phyloP scores from a whole-genome alignment of 2,888 invertebrate species.

The Caenorhabditis doughertyi region DNA sequence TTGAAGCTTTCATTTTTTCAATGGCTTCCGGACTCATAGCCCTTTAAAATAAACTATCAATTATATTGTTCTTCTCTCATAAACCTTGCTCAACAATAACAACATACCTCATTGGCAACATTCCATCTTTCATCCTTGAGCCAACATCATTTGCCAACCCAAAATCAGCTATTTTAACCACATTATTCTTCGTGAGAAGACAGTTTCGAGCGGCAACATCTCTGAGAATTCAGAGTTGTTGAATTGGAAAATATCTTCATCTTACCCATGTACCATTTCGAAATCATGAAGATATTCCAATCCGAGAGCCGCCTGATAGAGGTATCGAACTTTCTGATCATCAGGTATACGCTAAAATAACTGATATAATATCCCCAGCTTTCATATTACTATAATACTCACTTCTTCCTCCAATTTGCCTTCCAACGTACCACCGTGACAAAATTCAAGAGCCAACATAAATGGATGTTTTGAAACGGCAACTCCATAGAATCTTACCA shows the following conservation, averaged over 20 bases:
- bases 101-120: neutral
- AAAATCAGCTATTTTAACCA: constrained; percentile 30
- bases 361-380: neutral
- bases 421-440: constrained; percentile 8
- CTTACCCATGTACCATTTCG: constrained; percentile 31
- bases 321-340: constrained; percentile 10
- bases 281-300: constrained; percentile 22
- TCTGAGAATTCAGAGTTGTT: neutral
- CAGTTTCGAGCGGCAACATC: constrained; percentile 38
- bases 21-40: constrained; percentile 22
- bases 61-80: no score
- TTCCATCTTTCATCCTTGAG: neutral
- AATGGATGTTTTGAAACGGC: constrained; percentile 18
- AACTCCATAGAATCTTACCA: constrained; percentile 35
- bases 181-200: neutral
- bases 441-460: constrained; percentile 50
- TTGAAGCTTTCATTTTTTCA: neutral
- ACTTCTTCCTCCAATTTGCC: neutral
- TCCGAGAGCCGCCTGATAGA: constrained; percentile 27
- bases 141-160: constrained; percentile 11
- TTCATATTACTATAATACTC: neutral
- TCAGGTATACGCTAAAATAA: constrained; percentile 1
- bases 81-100: no score
- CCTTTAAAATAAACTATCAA: neutral
- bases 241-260: neutral